phyloP scores from a whole-genome alignment of 2,797 vertebrate species.

The Pseudochromis fuscus region DNA sequence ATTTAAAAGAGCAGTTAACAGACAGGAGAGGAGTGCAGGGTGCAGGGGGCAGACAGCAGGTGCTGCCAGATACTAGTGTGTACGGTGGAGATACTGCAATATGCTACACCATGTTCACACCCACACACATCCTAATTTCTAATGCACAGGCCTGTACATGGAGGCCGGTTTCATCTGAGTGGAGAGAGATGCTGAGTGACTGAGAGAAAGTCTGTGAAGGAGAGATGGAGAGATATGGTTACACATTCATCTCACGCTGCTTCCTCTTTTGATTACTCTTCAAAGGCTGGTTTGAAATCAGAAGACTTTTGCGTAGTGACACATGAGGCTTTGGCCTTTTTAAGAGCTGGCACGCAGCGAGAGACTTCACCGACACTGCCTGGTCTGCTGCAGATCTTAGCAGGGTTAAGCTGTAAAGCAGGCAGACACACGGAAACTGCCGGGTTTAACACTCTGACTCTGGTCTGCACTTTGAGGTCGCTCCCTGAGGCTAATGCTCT shows the following conservation, averaged over 20 bases:
- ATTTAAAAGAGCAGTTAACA: slow-evolving; percentile 65
- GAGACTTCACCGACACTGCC: slow-evolving; percentile 57
- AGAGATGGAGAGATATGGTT: slow-evolving; percentile 62
- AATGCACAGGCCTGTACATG: slow-evolving; percentile 19
- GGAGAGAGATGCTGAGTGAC: slow-evolving; percentile 9
- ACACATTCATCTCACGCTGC: slow-evolving; percentile 72
- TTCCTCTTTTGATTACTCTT: slow-evolving; percentile 78
- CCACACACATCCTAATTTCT: slow-evolving; percentile 9
- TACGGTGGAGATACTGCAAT: background rate
- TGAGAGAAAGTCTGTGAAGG: slow-evolving; percentile 20
- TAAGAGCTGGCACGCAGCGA: slow-evolving; percentile 61
- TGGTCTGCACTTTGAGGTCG: slow-evolving; percentile 61
- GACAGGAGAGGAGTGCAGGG: slow-evolving; percentile 38
- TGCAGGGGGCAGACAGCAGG: slow-evolving; percentile 58
- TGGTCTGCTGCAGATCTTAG: slow-evolving; percentile 69
- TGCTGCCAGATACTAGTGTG: slow-evolving; percentile 32
- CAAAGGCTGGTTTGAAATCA: slow-evolving; percentile 76
- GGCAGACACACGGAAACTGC: slow-evolving; percentile 68
- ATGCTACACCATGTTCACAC: background rate
- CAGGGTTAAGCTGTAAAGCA: slow-evolving; percentile 77
- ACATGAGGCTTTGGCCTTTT: slow-evolving; percentile 64
- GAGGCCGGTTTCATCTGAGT: slow-evolving; percentile 40
- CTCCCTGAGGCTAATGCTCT: slow-evolving; percentile 58
- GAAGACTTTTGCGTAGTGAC: slow-evolving; percentile 75
- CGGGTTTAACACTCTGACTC: slow-evolving; percentile 59